Base-by-base conservation (phyloP, 1,140 invertebrate genomes). In the Drosophila arizonae region DNA sequence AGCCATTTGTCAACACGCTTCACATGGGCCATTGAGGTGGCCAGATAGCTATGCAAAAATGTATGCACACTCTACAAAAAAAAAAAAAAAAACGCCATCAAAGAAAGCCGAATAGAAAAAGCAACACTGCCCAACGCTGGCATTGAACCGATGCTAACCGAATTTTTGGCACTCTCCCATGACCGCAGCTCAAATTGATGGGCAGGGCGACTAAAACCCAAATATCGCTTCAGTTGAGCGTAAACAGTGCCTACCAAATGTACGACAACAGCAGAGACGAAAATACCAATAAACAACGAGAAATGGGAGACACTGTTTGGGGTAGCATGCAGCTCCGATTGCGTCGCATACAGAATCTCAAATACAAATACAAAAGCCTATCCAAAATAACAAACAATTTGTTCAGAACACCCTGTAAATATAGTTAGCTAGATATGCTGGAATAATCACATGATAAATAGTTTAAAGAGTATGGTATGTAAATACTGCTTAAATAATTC, bases 141-240 rank as follows among this genome's bases (percentile, higher is more conserved):
- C 30, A 62, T 48, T 43, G 56, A 54, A 46, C 13, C 36, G 36
- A 66, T 51, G 54, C 73, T 58, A 55, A 48, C 51, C 62, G 55
- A 71, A 79, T 71, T 58, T 43, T 28, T 45, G 50, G 33, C 33
- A 51, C 62, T 55, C 63, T 30, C 73, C 61, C 63, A 77, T 75
- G 51, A 72, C 71, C 75, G 61, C 64, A 72, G 75, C 24, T 64
- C 55, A 78, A 86, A 86, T 86, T 87, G 86, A 86, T 86, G 76
- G 81, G 82, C 72, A 81, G 11, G 13, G 76, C 86, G 68, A 58
- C 67, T 75, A 82, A 87, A 87, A 73, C 81, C 82, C 15, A 46
- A 86, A 79, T 72, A 67, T 74, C 79, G 82, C 82, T 87, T 87
- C 82, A 87, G 65, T 87, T 87, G 82, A 87, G 82, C 84, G 82